These are phyloP conservation scores for Zaprionus tsacasi DNA, from an alignment of 1,140 invertebrate species.

Conservation along the genomic window DNA sequence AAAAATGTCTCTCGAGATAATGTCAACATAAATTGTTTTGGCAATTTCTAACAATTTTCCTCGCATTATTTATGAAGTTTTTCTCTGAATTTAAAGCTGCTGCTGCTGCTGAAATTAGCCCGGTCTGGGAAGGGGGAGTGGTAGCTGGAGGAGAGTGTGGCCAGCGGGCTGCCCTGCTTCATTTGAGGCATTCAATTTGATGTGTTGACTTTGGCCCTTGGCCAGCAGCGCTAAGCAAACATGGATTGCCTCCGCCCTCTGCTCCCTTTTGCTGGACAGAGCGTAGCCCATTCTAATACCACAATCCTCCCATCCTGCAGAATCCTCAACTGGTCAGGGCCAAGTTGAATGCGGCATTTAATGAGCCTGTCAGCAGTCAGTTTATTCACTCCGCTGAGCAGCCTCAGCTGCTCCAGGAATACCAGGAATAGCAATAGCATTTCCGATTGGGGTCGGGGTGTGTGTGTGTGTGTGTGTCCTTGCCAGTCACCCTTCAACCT, in stretches of 20 bases:
- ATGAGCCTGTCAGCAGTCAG: slow-evolving; percentile 75
- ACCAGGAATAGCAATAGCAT: neutral
- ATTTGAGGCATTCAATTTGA: slow-evolving; percentile 50
- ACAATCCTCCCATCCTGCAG: neutral
- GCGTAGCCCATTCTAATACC: neutral
- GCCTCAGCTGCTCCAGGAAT: slow-evolving; percentile 13
- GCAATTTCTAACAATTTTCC: slow-evolving; percentile 76
- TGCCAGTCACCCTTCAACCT: slow-evolving; percentile 12
- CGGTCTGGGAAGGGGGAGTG: neutral
- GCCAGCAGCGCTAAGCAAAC: neutral
- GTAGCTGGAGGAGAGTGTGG: neutral
- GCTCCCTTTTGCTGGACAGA: neutral
- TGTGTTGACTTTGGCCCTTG: slow-evolving; percentile 67
- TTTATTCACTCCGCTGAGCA: slow-evolving; percentile 46
- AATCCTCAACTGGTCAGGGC: slow-evolving; percentile 34
- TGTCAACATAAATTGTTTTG: slow-evolving; percentile 82
- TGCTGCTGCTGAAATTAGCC: slow-evolving; percentile 56
- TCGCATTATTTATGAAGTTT: slow-evolving; percentile 70
- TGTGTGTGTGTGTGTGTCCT: slow-evolving; percentile 2
- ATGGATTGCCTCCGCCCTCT: neutral
- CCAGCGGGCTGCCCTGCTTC: neutral
- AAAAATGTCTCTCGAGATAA: slow-evolving; percentile 80
- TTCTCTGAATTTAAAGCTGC: slow-evolving; percentile 21
- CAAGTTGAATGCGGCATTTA: slow-evolving; percentile 70
- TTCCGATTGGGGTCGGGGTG: slow-evolving; percentile 1